Evolutionary conservation across 1,140 invertebrate species (phyloP).

Genomic region (Pogonomyrmex barbatus): DNA sequence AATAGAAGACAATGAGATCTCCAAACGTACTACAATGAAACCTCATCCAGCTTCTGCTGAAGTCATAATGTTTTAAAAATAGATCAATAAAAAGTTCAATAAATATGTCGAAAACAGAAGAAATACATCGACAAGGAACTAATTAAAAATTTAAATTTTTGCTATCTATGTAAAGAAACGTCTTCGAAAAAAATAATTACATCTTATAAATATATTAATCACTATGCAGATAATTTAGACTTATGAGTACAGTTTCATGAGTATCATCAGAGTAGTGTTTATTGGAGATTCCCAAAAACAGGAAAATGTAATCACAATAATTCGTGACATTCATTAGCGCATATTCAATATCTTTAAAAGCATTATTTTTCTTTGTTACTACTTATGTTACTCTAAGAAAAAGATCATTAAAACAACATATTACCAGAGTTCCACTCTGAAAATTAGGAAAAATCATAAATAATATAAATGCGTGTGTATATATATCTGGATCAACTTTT

Average conservation of each 20-base stretch:
- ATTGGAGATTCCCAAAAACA: no score
- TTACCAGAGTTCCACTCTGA: no score
- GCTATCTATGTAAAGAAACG: background rate
- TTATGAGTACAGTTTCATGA: background rate
- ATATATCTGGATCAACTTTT: no score
- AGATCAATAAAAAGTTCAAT: background rate
- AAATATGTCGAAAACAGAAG: background rate
- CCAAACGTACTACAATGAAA: slow-evolving; percentile 2
- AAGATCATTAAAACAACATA: no score
- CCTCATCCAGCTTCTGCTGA: slow-evolving; percentile 63
- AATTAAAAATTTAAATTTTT: background rate
- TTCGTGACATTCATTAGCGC: no score
- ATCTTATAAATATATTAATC: background rate
- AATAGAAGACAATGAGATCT: slow-evolving; percentile 52
- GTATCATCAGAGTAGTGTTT: no score
- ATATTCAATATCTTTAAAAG: no score
- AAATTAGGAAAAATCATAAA: no score
- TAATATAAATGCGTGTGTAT: no score
- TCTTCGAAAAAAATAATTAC: background rate
- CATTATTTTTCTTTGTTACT: no score
- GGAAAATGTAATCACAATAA: no score
- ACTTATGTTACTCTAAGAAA: no score
- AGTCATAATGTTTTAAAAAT: slow-evolving; percentile 61
- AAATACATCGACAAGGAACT: background rate
- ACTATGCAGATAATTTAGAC: background rate